These are phyloP conservation scores for Trematomus bernacchii DNA, from an alignment of 2,797 vertebrate species.

Conservation along the genomic window DNA sequence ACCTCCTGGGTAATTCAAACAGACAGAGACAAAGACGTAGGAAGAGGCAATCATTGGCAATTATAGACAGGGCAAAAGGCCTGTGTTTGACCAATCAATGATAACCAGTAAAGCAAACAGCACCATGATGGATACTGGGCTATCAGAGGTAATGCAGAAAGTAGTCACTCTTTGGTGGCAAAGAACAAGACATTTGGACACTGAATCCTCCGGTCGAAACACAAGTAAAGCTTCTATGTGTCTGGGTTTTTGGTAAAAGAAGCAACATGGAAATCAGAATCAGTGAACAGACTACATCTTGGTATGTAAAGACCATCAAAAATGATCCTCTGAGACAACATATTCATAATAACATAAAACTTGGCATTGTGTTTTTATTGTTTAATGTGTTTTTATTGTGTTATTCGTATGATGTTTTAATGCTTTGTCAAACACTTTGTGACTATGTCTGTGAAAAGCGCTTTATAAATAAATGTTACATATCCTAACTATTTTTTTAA, in stretches of 20 bases:
- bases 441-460: no score
- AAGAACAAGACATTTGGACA: neutral
- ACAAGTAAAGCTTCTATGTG: neutral
- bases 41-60: neutral
- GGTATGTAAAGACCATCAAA: neutral
- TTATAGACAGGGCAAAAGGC: neutral
- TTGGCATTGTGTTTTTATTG: no score
- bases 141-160: neutral
- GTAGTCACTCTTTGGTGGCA: no score
- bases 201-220: neutral
- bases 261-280: neutral
- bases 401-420: no score
- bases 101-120: neutral
- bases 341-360: no score
- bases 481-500: neutral
- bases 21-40: neutral
- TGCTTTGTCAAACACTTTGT: no score
- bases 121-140: neutral
- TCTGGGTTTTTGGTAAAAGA: neutral
- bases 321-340: neutral
- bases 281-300: neutral
- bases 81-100: slow-evolving; percentile 5
- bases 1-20: neutral
- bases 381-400: no score
- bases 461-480: no score